Base-by-base conservation (phyloP, 2,113 vertebrate genomes). In the Balaenoptera acutorostrata region DNA sequence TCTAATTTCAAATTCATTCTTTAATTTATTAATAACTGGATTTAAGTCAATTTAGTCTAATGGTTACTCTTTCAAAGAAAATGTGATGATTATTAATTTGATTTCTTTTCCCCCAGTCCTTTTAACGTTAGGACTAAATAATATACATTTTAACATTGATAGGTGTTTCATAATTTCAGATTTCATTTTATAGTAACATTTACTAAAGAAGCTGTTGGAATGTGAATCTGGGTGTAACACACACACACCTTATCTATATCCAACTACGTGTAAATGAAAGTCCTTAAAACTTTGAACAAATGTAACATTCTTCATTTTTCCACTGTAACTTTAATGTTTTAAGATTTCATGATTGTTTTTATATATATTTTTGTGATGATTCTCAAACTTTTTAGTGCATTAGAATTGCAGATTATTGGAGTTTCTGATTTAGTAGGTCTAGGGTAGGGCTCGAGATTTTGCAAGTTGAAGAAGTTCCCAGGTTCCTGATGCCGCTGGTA, bases 21-120 rank as follows among this genome's bases (percentile, higher is more conserved):
- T 92, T 68, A 85, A 86, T 59, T 57, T 88, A 84, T 68, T 85
- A 83, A 92, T 68, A 96, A 63, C 39, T 88, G 11, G 36, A 91
- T 55, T 90, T 74, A 71, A 94, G 85, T 87, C 31, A 83, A 21
- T 90, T 71, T 87, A 36, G 29, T 63, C 33, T 83, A 59, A 52
- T 93, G 77, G 93, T 93, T 90, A 84, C 52, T 93, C 44, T 90
- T 86, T 86, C 49, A 75, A 86, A 82, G 84, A 90, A 68, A 61
- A 41, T 64, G 10, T 89, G 68, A 71, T 93, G 46, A 57, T 97
- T 59, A 77, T 86, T 61, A 23, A 61, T 92, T 92, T 78, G 63
- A 78, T 93, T 96, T 94, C 15, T 90, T 92, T 81, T n/a, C 1
- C 18, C 72, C 23, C 33, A 94, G 33, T 15, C 18, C 25, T 44